phyloP scores from a whole-genome alignment of 2,113 vertebrate genomes.

The Pagrus major region DNA sequence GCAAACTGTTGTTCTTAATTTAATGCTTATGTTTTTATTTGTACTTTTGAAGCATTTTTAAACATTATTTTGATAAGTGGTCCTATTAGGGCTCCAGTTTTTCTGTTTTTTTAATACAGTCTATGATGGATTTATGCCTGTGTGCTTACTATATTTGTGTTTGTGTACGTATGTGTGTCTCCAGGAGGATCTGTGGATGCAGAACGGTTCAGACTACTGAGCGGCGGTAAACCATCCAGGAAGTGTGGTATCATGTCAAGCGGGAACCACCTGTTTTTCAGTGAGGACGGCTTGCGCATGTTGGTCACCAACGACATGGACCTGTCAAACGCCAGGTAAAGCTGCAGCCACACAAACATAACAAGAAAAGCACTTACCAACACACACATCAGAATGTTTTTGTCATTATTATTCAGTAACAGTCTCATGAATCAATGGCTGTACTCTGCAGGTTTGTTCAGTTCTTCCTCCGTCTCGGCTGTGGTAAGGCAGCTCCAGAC shows the following conservation, averaged over 20 bases:
- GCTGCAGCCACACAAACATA: not conserved
- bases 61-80: not conserved
- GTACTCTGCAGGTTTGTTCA: slow-evolving; percentile 91
- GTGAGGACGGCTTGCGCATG: slow-evolving; percentile 96
- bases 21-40: not conserved
- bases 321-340: slow-evolving; percentile 94
- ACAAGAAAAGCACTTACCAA: not conserved
- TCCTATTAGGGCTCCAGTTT: no score
- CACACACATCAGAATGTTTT: not conserved
- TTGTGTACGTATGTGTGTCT: slow-evolving; percentile 9
- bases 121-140: not conserved
- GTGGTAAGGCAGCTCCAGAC: slow-evolving; percentile 95
- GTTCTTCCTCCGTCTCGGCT: slow-evolving; percentile 98
- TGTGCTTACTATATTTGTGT: slow-evolving; percentile 21
- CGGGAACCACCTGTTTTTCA: slow-evolving; percentile 98
- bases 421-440: not conserved
- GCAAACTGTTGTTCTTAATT: not conserved
- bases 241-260: slow-evolving; percentile 98
- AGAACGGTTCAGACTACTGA: slow-evolving; percentile 91
- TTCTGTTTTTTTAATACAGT: not conserved
- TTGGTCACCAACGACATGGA: slow-evolving; percentile 95
- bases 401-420: not conserved
- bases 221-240: slow-evolving; percentile 95
- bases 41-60: not conserved
- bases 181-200: slow-evolving; percentile 90